A percentile compares a stretch with the other conserved stretches of the same genome.
Conservation (phyloP, 2,797 vertebrate species). For the Enteromius thamalakanensis region DNA sequence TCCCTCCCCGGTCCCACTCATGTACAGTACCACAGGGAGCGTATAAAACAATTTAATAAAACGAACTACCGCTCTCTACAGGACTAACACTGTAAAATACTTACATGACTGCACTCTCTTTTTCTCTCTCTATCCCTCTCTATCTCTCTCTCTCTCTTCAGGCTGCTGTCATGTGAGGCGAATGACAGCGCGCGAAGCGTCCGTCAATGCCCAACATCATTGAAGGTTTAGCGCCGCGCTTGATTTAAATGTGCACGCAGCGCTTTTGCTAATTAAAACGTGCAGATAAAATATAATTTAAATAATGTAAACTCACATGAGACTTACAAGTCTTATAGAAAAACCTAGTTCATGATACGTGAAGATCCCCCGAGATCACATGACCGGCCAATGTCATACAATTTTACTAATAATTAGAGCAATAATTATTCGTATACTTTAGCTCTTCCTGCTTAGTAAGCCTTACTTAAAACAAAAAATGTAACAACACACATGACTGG, state of each 20-base stretch:
- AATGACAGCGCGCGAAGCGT: background rate
- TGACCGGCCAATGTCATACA: background rate
- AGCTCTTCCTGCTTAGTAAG: background rate
- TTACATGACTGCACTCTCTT: slow-evolving; percentile 1
- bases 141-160: background rate
- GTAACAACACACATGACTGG: background rate
- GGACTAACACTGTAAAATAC: slow-evolving; percentile 73
- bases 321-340: background rate
- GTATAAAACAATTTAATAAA: slow-evolving; percentile 65
- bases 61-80: slow-evolving; percentile 82
- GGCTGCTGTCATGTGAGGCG: background rate
- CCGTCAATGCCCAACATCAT: background rate
- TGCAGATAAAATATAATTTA: background rate
- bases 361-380: background rate
- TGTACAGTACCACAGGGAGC: slow-evolving; percentile 70
- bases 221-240: background rate
- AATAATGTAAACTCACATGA: background rate
- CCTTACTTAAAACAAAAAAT: background rate
- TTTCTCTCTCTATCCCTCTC: too few species aligned
- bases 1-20: slow-evolving; percentile 68
- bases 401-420: background rate
- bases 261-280: background rate
- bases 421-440: background rate
- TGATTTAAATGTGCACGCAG: background rate
- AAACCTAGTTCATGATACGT: background rate